A percentile compares a stretch with the other conserved stretches of the same genome.
Conservation (phyloP, 2,113 vertebrate genomes). For the Peromyscus leucopus region DNA sequence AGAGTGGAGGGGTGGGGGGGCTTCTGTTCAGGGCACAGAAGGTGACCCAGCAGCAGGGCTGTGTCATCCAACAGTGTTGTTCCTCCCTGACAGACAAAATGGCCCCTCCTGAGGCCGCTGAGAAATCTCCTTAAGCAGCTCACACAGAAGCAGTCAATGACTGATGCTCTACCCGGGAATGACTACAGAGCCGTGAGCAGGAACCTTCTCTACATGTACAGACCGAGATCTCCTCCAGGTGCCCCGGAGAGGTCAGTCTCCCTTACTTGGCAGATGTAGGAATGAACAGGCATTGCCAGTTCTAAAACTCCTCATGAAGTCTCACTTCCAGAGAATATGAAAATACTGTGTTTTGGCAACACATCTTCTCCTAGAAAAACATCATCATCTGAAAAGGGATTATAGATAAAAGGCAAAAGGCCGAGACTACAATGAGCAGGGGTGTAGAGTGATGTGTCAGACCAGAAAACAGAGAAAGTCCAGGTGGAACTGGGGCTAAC, state of each 20-base stretch:
- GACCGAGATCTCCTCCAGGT: no score
- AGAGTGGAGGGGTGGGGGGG: rapidly evolving
- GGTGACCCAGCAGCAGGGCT: rapidly evolving
- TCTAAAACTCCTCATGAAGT: neutral
- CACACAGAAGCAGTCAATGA: neutral
- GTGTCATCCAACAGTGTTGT: neutral
- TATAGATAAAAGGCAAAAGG: neutral
- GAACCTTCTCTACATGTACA: rapidly evolving
- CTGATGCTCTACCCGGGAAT: rapidly evolving
- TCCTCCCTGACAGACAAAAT: neutral
- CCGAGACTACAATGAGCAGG: neutral
- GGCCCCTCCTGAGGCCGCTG: neutral
- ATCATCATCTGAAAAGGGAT: neutral
- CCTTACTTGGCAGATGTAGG: neutral
- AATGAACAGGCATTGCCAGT: neutral
- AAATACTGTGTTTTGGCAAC: neutral
- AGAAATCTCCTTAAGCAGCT: neutral
- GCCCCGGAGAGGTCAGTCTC: neutral
- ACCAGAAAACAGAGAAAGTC: neutral
- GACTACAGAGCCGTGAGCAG: no score
- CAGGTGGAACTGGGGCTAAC: neutral
- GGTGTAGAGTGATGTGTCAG: no score
- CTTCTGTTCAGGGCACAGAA: no score
- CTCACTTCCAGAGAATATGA: neutral
- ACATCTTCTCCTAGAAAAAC: neutral